Conservation (phyloP, 1,140 invertebrate species). For the Caenorhabditis latens region DNA sequence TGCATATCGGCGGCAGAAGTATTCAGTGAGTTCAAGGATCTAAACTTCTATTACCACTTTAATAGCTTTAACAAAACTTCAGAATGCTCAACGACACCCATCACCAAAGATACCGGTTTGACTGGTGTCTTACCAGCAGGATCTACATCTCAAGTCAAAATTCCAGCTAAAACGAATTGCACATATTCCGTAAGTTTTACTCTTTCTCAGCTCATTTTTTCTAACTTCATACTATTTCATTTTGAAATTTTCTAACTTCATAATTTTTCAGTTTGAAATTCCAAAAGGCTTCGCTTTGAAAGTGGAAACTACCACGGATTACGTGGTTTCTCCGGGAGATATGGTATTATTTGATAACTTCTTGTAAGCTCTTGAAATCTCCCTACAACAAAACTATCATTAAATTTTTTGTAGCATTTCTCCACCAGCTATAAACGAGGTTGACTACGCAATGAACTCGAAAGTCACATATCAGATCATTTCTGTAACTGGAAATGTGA, state of each 20-base stretch:
- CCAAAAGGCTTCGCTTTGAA: constrained; percentile 7
- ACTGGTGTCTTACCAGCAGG: background rate
- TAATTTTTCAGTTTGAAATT: constrained; percentile 3
- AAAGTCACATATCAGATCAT: background rate
- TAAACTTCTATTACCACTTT: no score
- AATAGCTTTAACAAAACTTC: background rate
- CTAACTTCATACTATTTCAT: background rate
- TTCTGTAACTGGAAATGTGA: background rate
- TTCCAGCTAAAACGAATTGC: background rate
- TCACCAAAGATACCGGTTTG: background rate
- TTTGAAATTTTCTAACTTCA: background rate
- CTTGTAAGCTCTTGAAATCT: background rate
- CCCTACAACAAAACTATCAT: background rate
- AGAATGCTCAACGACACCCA: background rate
- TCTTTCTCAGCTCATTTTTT: background rate
- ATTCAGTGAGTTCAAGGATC: no score
- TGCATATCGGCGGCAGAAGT: no score
- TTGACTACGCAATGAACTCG: background rate
- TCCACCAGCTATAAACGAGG: background rate
- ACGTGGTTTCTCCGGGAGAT: constrained; percentile 3
- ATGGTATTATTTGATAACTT: background rate
- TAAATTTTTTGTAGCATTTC: background rate
- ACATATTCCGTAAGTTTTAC: background rate
- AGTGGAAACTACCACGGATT: background rate
- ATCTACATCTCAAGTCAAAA: background rate